Evolutionary conservation across 2,888 invertebrate genomes (phyloP).

Genomic region (Luperina nickerlii): DNA sequence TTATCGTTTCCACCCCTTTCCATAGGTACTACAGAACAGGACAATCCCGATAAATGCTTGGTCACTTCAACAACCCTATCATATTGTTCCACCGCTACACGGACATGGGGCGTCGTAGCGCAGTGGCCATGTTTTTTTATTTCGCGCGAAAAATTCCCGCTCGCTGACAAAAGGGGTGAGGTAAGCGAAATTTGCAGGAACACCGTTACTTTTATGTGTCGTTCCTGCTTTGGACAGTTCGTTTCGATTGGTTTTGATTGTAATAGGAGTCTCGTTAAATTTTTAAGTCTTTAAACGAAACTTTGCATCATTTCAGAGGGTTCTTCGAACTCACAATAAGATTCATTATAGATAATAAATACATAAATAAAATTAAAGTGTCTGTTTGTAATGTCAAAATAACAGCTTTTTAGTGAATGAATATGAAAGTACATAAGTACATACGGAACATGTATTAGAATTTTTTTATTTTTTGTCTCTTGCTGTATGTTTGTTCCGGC

Average conservation of each 20-base stretch:
- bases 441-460: no score
- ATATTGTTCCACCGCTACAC: conserved; percentile 25
- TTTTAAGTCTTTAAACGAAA: background rate
- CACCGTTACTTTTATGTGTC: conserved; percentile 30
- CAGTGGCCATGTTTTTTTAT: conserved; percentile 52
- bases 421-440: no score
- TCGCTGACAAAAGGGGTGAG: conserved; percentile 41
- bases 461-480: background rate
- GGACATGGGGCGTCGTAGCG: conserved; percentile 40
- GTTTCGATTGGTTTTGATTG: conserved; percentile 33
- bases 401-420: background rate
- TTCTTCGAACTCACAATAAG: background rate
- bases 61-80: conserved; percentile 30
- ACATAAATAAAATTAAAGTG: background rate
- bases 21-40: background rate
- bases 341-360: background rate
- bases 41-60: conserved; percentile 12
- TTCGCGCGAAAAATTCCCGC: conserved; percentile 39
- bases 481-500: background rate
- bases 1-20: background rate
- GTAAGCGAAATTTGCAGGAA: conserved; percentile 53
- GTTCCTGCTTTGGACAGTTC: conserved; percentile 9
- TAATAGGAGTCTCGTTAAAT: background rate
- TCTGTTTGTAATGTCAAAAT: background rate
- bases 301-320: background rate